Conservation (phyloP, 2,888 invertebrate genomes). For the Laspeyria flexula region DNA sequence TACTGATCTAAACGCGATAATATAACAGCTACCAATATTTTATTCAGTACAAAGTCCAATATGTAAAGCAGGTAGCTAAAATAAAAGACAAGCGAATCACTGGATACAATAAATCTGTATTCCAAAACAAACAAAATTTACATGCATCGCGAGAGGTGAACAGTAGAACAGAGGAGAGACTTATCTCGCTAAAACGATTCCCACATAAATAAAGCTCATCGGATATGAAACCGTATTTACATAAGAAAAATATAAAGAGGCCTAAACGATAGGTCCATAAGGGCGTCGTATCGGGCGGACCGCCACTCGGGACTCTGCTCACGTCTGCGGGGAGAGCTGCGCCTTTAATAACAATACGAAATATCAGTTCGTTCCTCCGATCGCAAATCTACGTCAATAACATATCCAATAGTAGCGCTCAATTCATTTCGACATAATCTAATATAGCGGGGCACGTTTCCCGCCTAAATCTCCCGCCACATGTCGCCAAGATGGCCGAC, state of each 20-base stretch:
- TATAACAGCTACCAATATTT: constrained; percentile 9
- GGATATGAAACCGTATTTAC: constrained; percentile 85
- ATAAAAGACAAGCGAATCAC: constrained; percentile 45
- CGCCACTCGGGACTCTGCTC: constrained; percentile 65
- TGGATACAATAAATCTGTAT: constrained; percentile 71
- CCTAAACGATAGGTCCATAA: constrained; percentile 83
- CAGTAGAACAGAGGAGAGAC: constrained; percentile 76
- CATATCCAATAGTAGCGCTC: constrained; percentile 86
- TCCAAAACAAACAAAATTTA: constrained; percentile 72
- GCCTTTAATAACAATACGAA: constrained; percentile 86
- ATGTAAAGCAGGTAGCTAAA: constrained; percentile 33
- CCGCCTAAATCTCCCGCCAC: constrained; percentile 85
- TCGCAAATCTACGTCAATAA: constrained; percentile 87
- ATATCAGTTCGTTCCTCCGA: constrained; percentile 86
- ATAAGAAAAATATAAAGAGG: constrained; percentile 86
- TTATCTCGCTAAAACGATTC: constrained; percentile 85
- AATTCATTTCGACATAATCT: constrained; percentile 86
- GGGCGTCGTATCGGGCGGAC: constrained; percentile 73
- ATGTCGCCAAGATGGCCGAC: constrained; percentile 86
- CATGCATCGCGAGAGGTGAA: constrained; percentile 78
- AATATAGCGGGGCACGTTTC: constrained; percentile 84
- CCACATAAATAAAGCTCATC: constrained; percentile 87
- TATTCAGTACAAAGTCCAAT: constrained; percentile 8
- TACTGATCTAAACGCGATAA: constrained; percentile 19
- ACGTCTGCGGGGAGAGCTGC: constrained; percentile 74